A percentile compares a stretch with the other conserved stretches of the same genome.
Evolutionary conservation across 2,888 invertebrate genomes (phyloP).

Genomic region (Lobophora halterata): DNA sequence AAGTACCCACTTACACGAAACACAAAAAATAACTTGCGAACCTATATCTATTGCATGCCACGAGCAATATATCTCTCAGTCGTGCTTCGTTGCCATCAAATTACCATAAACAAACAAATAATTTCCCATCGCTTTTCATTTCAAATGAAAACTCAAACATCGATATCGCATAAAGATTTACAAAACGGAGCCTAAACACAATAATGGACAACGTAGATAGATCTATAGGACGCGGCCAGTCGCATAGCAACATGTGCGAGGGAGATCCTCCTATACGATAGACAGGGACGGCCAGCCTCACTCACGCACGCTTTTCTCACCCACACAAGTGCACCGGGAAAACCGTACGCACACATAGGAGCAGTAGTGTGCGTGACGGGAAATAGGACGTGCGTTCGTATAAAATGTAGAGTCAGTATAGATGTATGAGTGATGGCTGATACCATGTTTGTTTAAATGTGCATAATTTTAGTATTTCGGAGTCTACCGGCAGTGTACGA

Average conservation of each 20-base stretch:
- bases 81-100: slow-evolving; percentile 12
- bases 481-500: slow-evolving; percentile 3
- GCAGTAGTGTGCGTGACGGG: slow-evolving; percentile 38
- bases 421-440: slow-evolving; percentile 12
- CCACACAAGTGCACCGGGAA: slow-evolving; percentile 32
- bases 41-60: not conserved
- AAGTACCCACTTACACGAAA: not conserved
- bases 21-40: not conserved
- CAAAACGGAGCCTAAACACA: slow-evolving; percentile 36
- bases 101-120: slow-evolving; percentile 23
- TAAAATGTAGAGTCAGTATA: slow-evolving; percentile 28
- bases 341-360: slow-evolving; percentile 35
- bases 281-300: slow-evolving; percentile 34
- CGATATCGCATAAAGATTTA: slow-evolving; percentile 31
- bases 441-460: slow-evolving; percentile 9
- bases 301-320: slow-evolving; percentile 35
- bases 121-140: slow-evolving; percentile 15
- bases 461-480: slow-evolving; percentile 15
- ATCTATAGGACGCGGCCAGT: slow-evolving; percentile 36
- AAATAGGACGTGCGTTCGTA: slow-evolving; percentile 32
- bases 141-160: slow-evolving; percentile 28
- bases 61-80: slow-evolving; percentile 1
- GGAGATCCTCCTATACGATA: slow-evolving; percentile 36
- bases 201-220: slow-evolving; percentile 59
- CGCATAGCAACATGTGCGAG: slow-evolving; percentile 33